Conservation (phyloP, 2,888 invertebrate species). For the Oscheius myriophilus region DNA sequence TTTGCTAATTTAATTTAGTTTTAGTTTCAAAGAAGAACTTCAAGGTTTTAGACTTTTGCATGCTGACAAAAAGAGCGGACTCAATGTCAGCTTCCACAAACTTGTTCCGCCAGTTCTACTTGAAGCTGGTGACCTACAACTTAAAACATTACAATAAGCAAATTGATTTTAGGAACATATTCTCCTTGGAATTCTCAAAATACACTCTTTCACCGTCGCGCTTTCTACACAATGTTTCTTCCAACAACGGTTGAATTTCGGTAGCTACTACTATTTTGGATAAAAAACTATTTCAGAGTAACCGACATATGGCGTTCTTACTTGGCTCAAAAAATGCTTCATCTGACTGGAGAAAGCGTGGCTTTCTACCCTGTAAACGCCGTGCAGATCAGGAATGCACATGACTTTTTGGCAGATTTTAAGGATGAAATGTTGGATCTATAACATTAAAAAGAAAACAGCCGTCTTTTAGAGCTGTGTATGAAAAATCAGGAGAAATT, state of each 20-base stretch:
- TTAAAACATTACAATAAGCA: too few relatives aligned
- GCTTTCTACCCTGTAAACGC: conserved; percentile 48
- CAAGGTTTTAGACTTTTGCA: too few relatives aligned
- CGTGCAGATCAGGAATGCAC: conserved; percentile 45
- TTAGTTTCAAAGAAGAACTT: too few relatives aligned
- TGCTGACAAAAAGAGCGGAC: too few relatives aligned
- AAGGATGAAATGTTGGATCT: conserved; percentile 32
- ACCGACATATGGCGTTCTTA: conserved; percentile 52
- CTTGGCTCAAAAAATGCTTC: conserved; percentile 44
- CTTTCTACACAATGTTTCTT: too few relatives aligned
- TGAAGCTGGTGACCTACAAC: too few relatives aligned
- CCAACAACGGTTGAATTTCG: too few relatives aligned
- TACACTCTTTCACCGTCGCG: too few relatives aligned
- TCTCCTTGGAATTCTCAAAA: conserved; percentile 57
- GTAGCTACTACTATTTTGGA: conserved; percentile 1
- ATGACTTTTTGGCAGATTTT: conserved; percentile 46
- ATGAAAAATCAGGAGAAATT: conserved; percentile 43
- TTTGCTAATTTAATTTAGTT: too few relatives aligned
- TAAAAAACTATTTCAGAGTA: conserved; percentile 20
- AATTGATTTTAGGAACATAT: too few relatives aligned
- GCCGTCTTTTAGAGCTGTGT: conserved; percentile 40
- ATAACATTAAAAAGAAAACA: background rate
- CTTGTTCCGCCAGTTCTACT: too few relatives aligned
- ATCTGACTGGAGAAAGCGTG: conserved; percentile 40
- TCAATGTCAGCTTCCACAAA: too few relatives aligned